Conservation (phyloP, 2,888 invertebrate species). For the Cryptocephalus moraei region DNA sequence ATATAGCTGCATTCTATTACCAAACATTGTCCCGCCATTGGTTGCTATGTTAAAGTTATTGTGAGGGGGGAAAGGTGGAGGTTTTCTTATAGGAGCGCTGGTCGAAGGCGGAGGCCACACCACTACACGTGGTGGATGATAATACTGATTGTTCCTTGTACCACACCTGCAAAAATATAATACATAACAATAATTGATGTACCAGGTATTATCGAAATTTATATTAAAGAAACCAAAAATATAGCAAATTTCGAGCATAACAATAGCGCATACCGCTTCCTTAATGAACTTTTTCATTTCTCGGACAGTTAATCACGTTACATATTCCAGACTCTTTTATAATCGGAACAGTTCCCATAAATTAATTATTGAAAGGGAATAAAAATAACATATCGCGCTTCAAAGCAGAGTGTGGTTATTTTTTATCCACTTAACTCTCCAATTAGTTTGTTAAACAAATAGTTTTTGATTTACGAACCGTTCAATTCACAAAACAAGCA, state of each 20-base stretch:
- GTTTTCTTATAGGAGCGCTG: constrained; percentile 12
- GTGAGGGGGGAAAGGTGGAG: constrained; percentile 19
- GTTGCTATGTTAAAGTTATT: constrained; percentile 15
- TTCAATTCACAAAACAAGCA: too few relatives aligned
- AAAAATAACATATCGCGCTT: too few relatives aligned
- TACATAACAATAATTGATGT: too few relatives aligned
- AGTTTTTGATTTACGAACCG: too few relatives aligned
- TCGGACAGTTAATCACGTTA: neutral
- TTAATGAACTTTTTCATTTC: too few relatives aligned
- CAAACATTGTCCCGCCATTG: constrained; percentile 10
- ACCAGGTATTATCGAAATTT: too few relatives aligned
- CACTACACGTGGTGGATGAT: constrained; percentile 16
- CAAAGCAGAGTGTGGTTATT: too few relatives aligned
- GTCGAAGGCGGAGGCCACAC: constrained; percentile 24
- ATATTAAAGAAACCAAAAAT: too few relatives aligned
- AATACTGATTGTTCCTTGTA: constrained; percentile 3
- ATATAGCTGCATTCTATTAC: constrained; percentile 42
- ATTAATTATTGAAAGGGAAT: neutral
- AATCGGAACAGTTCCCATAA: neutral
- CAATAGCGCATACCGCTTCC: too few relatives aligned
- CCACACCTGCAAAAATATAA: constrained; percentile 8
- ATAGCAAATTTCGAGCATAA: too few relatives aligned
- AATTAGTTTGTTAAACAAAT: too few relatives aligned
- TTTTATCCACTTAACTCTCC: too few relatives aligned
- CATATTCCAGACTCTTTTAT: neutral